These are phyloP conservation scores for Tetramorium bicarinatum DNA, from an alignment of 2,888 invertebrate species.

Conservation along the genomic window DNA sequence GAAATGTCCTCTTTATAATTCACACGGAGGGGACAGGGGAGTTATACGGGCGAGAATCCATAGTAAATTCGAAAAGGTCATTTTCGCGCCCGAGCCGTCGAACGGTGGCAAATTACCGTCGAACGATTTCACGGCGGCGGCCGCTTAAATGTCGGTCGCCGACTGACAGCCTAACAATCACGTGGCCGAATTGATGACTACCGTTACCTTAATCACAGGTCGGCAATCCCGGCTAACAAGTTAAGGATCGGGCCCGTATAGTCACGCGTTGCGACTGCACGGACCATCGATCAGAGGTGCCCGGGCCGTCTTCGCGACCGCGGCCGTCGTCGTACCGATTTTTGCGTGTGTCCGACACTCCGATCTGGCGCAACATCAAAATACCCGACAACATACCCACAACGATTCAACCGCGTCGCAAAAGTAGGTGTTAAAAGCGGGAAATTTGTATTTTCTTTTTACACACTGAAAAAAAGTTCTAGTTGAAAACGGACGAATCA, in stretches of 20 bases:
- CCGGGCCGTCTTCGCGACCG: constrained; percentile 37
- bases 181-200: constrained; percentile 79
- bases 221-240: constrained; percentile 77
- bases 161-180: constrained; percentile 77
- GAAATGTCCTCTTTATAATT: constrained; percentile 35
- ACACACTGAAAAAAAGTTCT: no score
- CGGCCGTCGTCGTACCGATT: constrained; percentile 10
- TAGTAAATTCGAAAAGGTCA: constrained; percentile 57
- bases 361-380: constrained; percentile 2
- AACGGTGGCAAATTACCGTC: constrained; percentile 79
- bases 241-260: constrained; percentile 74
- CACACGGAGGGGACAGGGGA: constrained; percentile 18
- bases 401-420: background rate
- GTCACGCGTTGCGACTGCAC: constrained; percentile 71
- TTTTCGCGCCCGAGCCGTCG: constrained; percentile 65
- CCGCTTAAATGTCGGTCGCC: constrained; percentile 78
- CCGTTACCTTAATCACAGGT: constrained; percentile 80
- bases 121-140: constrained; percentile 77
- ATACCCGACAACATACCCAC: constrained; percentile 13
- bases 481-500: no score
- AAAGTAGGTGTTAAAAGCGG: constrained; percentile 13
- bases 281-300: constrained; percentile 68
- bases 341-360: constrained; percentile 29
- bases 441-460: background rate
- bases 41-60: constrained; percentile 33